A percentile compares a stretch with the other conserved stretches of the same genome.
Conservation (phyloP, 2,797 vertebrate species). For the Dendrocincla tyrannina region DNA sequence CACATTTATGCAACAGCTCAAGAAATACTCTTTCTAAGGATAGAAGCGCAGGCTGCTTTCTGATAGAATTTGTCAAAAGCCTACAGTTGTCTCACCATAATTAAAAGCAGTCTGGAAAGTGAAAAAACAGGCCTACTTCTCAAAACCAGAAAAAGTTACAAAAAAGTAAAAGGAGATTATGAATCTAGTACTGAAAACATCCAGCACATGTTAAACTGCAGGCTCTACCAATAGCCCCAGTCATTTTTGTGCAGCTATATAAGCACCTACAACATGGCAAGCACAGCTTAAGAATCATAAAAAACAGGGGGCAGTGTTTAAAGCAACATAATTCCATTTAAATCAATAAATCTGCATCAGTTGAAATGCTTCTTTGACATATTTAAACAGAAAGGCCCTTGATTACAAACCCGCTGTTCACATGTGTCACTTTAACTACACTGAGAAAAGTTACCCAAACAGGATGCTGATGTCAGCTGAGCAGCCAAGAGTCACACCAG, state of each 20-base stretch:
- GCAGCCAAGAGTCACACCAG: neutral
- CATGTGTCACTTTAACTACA: neutral
- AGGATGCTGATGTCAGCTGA: neutral
- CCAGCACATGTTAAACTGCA: neutral
- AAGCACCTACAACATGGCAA: neutral
- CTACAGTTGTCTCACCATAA: neutral
- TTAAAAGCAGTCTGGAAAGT: neutral
- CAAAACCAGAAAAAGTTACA: neutral
- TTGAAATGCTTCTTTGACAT: neutral
- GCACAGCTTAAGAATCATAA: neutral
- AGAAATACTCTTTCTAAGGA: neutral
- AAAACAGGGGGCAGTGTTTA: neutral
- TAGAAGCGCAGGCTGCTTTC: neutral
- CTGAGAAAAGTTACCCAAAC: neutral
- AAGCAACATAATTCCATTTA: neutral
- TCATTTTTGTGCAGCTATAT: neutral
- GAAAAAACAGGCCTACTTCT: neutral
- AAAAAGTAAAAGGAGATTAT: neutral
- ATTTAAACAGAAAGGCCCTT: neutral
- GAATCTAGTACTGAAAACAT: neutral
- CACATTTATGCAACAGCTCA: neutral
- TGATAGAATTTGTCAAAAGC: neutral
- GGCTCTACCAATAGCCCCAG: neutral
- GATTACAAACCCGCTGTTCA: neutral
- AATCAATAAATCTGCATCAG: neutral